Evolutionary conservation across 2,113 vertebrate species (phyloP).

Genomic region (Fulmarus glacialis): DNA sequence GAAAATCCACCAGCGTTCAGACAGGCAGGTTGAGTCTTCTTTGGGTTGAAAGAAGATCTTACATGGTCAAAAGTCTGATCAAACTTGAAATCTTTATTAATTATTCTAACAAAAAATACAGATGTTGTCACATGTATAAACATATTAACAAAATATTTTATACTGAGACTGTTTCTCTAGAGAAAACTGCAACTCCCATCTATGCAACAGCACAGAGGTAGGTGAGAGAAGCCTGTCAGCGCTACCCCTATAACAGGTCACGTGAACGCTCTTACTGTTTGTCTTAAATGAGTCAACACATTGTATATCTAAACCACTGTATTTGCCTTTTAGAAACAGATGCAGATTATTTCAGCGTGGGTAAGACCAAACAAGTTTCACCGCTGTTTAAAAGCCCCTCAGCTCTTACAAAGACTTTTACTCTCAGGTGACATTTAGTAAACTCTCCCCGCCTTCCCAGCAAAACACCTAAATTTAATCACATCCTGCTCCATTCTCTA

Average conservation of each 20-base stretch:
- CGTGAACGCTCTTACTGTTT: neutral
- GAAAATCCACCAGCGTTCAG: neutral
- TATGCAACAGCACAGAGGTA: neutral
- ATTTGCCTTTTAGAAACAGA: neutral
- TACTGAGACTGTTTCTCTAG: neutral
- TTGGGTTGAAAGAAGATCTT: neutral
- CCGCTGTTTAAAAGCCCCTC: neutral
- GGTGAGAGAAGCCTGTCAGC: neutral
- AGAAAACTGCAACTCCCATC: neutral
- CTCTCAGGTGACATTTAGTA: neutral
- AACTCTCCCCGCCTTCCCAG: neutral
- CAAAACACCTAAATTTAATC: neutral
- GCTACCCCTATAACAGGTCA: neutral
- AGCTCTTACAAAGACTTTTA: neutral
- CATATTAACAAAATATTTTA: neutral
- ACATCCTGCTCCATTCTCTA: neutral
- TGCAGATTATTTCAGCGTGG: accelerated
- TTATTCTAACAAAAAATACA: neutral
- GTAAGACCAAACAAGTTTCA: neutral
- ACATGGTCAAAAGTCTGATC: neutral
- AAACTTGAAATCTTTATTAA: neutral
- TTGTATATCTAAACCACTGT: neutral
- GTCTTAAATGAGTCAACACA: neutral
- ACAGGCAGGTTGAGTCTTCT: accelerated
- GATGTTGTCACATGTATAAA: neutral